Percentiles rank a stretch among this genome's conserved stretches.
phyloP scores from a whole-genome alignment of 92 coral and sea anemone genomes.

The Phenganax stokvisi region DNA sequence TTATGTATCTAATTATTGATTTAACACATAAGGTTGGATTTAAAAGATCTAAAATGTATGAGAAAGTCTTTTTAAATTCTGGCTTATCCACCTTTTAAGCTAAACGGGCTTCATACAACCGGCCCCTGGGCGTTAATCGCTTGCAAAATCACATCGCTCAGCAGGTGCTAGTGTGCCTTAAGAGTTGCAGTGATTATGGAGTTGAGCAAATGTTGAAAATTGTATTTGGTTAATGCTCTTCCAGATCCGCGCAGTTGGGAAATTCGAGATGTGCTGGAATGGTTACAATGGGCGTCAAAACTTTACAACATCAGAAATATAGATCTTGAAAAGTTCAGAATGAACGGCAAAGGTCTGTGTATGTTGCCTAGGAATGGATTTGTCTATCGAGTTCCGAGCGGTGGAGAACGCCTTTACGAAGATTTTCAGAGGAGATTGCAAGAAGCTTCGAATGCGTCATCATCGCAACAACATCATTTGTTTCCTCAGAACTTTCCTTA shows the following conservation, averaged over 20 bases:
- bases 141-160: too few species aligned
- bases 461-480: constrained; percentile 31
- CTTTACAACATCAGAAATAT: constrained; percentile 73
- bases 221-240: background rate
- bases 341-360: constrained; percentile 98
- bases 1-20: too few species aligned
- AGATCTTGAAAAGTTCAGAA: constrained; percentile 83
- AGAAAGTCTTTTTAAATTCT: too few species aligned
- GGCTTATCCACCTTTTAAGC: too few species aligned
- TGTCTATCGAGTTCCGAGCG: constrained; percentile 81
- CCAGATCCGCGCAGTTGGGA: constrained; percentile 89
- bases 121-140: too few species aligned
- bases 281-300: constrained; percentile 93
- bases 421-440: constrained; percentile 79
- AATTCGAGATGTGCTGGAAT: constrained; percentile 90
- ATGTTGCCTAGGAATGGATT: constrained; percentile 80
- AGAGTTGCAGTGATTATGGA: background rate
- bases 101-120: too few species aligned
- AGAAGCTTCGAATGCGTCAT: constrained; percentile 65
- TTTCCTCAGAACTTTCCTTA: constrained; percentile 28
- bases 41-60: too few species aligned
- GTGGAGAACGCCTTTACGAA: constrained; percentile 76
- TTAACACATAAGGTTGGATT: too few species aligned
- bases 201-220: background rate
- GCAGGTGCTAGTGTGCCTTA: too few species aligned